These are phyloP conservation scores for Calcarius lapponicus DNA, from an alignment of 2,797 vertebrate species.

Conservation along the genomic window DNA sequence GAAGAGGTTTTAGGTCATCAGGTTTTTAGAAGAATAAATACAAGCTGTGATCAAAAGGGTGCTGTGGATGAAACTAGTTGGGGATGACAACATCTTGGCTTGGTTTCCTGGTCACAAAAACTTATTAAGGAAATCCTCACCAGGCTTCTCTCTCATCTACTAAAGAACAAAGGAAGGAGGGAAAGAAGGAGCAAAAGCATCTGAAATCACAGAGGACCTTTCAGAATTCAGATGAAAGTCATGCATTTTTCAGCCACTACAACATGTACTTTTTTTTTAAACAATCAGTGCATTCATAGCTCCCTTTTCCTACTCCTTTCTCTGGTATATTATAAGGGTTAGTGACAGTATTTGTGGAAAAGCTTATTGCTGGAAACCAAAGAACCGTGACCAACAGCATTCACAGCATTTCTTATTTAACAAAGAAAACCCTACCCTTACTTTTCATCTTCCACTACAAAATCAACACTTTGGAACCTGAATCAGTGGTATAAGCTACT, in stretches of 20 bases:
- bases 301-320: background rate
- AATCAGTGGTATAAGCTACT: background rate
- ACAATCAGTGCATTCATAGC: background rate
- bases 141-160: background rate
- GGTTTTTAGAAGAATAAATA: background rate
- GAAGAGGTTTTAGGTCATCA: background rate
- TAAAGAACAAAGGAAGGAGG: background rate
- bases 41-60: background rate
- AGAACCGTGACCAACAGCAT: background rate
- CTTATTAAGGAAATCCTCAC: background rate
- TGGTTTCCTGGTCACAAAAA: background rate
- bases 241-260: background rate
- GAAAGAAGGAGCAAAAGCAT: background rate
- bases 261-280: background rate
- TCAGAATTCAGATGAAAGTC: background rate
- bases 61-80: background rate
- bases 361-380: background rate
- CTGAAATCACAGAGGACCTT: background rate
- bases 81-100: background rate
- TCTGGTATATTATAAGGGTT: background rate
- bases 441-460: background rate
- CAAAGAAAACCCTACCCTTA: fast-evolving
- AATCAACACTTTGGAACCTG: background rate
- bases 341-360: background rate
- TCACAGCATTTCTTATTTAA: background rate